Conservation (phyloP, 2,797 vertebrate genomes). For the Argyrosomus regius region DNA sequence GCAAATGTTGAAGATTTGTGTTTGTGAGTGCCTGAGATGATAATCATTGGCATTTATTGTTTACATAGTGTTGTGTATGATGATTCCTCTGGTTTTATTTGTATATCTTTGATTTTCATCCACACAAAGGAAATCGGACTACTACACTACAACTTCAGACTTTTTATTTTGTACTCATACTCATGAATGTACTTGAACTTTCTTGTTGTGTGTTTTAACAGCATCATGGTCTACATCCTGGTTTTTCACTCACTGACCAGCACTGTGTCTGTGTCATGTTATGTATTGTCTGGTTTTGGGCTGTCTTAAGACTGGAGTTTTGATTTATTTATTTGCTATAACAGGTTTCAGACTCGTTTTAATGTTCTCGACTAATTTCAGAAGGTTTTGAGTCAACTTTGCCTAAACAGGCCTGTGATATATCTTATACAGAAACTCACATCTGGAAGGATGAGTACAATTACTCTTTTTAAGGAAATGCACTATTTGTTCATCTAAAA, state of each 20-base stretch:
- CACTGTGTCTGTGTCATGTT: slow-evolving; percentile 40
- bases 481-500: slow-evolving; percentile 16
- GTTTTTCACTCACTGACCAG: slow-evolving; percentile 53
- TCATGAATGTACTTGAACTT: slow-evolving; percentile 78
- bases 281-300: slow-evolving; percentile 18
- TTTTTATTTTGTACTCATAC: slow-evolving; percentile 32
- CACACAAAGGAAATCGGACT: slow-evolving; percentile 66
- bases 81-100: slow-evolving; percentile 78
- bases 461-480: background rate
- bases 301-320: slow-evolving; percentile 59
- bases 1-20: slow-evolving; percentile 3
- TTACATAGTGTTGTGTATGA: slow-evolving; percentile 76
- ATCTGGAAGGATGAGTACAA: too few relatives aligned
- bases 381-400: slow-evolving; percentile 51
- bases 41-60: slow-evolving; percentile 57
- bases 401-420: background rate
- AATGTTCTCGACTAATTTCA: slow-evolving; percentile 19
- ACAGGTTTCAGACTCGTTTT: slow-evolving; percentile 16
- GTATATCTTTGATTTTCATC: slow-evolving; percentile 74
- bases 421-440: background rate
- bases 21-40: slow-evolving; percentile 8
- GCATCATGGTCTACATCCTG: slow-evolving; percentile 36
- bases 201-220: slow-evolving; percentile 41
- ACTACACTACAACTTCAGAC: slow-evolving; percentile 49
- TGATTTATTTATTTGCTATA: slow-evolving; percentile 59